Evolutionary conservation across 2,888 invertebrate genomes (phyloP).

Genomic region (Agriopis marginaria): DNA sequence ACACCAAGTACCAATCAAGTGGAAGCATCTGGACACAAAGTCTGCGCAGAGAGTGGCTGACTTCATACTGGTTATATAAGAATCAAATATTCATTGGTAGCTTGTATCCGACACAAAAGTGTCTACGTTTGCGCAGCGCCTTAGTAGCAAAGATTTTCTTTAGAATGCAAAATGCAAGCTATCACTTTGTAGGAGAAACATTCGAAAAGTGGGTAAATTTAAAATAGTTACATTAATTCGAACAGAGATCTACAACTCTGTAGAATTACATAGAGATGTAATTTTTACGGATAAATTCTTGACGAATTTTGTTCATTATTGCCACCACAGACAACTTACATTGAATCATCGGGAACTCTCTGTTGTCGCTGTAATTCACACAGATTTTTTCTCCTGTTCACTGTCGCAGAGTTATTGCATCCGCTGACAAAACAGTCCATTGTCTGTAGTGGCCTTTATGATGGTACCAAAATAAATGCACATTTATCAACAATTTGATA

Average conservation of each 20-base stretch:
- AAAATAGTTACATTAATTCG: conserved; percentile 10
- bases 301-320: background rate
- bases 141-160: conserved; percentile 1
- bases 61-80: too few species aligned
- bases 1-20: too few species aligned
- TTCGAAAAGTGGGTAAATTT: background rate
- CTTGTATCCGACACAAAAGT: too few species aligned
- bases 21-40: too few species aligned
- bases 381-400: too few species aligned
- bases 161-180: conserved; percentile 9
- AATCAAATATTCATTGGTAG: too few species aligned
- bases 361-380: background rate
- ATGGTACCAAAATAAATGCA: background rate
- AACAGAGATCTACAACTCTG: background rate
- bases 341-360: background rate
- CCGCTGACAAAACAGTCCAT: background rate
- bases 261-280: background rate
- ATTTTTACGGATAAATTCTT: background rate
- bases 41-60: too few species aligned
- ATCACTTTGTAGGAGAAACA: background rate
- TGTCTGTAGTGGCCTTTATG: background rate
- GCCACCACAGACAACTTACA: background rate
- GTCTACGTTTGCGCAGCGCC: too few species aligned
- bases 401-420: background rate
- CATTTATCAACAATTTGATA: background rate